These are phyloP conservation scores for Falco punctatus DNA, from an alignment of 2,113 vertebrate genomes.

Conservation along the genomic window DNA sequence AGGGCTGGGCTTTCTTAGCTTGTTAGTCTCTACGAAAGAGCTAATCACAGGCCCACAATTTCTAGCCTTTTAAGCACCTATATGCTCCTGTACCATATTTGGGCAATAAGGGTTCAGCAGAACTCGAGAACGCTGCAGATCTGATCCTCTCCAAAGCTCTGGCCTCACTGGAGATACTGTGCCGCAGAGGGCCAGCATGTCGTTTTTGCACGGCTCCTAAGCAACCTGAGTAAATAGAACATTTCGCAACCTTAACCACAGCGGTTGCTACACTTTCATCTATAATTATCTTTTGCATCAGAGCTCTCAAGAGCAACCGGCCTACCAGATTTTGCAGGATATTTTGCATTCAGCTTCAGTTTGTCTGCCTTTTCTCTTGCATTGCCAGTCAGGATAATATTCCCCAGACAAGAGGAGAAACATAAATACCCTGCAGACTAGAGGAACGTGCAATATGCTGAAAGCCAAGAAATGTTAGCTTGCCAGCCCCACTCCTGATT, in stretches of 20 bases:
- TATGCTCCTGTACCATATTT: background rate
- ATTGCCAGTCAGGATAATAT: background rate
- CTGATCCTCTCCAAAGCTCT: background rate
- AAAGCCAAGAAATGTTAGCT: background rate
- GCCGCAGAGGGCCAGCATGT: background rate
- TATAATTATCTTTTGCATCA: conserved; percentile 25
- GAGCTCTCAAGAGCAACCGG: background rate
- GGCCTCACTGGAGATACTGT: background rate
- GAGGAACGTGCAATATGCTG: background rate
- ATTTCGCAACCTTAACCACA: background rate
- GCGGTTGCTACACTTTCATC: background rate
- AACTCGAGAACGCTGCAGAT: background rate
- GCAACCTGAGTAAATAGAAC: conserved; percentile 44
- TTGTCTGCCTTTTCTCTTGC: background rate
- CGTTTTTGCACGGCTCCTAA: background rate
- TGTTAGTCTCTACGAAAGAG: rapidly evolving
- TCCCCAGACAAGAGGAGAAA: background rate
- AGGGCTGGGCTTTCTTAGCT: background rate
- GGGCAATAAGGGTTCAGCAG: background rate
- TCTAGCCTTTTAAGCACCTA: background rate
- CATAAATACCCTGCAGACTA: background rate
- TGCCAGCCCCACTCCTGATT: background rate
- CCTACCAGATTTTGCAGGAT: background rate
- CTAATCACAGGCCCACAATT: background rate
- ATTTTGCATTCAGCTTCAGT: background rate